Evolutionary conservation across 2,888 invertebrate species (phyloP), one percentile per base, ranked within the genome.

Genomic region (Sialis fuliginosa): DNA sequence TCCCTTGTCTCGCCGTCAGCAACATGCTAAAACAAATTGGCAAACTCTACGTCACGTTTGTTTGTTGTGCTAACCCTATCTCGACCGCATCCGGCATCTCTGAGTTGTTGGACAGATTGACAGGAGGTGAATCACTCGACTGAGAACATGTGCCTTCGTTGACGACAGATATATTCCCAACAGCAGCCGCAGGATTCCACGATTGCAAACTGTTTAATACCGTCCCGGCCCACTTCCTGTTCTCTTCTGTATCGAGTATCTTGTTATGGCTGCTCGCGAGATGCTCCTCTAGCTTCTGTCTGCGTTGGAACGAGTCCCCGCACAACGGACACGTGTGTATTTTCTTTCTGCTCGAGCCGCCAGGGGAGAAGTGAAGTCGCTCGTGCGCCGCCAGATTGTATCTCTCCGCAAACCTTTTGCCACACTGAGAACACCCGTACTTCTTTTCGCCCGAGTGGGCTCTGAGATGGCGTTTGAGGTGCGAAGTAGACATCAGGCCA

Each of bases 391-490:
- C 54, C 37, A 63, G 52, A 53, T 67, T 64, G 48, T 62, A 72
- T 57, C 71, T 62, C 62, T 76, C 75, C 5, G 74, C 72, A 66
- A 77, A 77, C 49, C 71, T 64, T 59, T 73, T 74, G 5, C 71
- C 72, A 63, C 77, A 77, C 48, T 67, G 62, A 45, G 55, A 50
- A 57, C 77, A 77, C 60, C 68, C 68, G 64, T 71, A 74, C 1
- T 69, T 63, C 60, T 72, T 72, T 63, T 78, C 77, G 8, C 78
- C 77, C 45, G 72, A 73, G 62, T 81, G 80, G 48, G 74, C 72
- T 52, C 76, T 69, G 69, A 74, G 70, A 63, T 80, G 80, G 2
- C 79, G 68, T 64, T 75, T 76, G 55, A 80, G 68, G 60, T 80
- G 79, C 49, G 78, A 78, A 52, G 72, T 72, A 52, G 77, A 77